Percentiles rank a stretch among this genome's conserved stretches.
Evolutionary conservation across 2,888 invertebrate species (phyloP).

Genomic region (Orchesellides sinensis): DNA sequence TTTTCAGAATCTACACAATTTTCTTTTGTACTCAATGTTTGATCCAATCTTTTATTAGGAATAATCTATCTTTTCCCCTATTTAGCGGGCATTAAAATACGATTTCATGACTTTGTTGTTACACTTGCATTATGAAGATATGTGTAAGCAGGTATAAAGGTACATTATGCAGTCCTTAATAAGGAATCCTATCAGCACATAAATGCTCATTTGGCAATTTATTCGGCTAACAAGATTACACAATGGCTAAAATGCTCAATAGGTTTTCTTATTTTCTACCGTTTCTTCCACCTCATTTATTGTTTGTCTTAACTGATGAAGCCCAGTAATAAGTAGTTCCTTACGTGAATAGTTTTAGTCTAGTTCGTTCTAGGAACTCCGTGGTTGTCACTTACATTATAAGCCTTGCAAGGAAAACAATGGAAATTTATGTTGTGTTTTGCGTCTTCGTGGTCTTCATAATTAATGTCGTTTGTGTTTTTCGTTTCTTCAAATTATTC

Average conservation of each 20-base stretch:
- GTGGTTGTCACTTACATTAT: not conserved
- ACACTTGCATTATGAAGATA: not conserved
- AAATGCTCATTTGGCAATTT: constrained; percentile 58
- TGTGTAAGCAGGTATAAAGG: not conserved
- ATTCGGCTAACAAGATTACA: constrained; percentile 62
- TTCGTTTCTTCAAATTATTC: constrained; percentile 16
- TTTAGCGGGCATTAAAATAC: not conserved
- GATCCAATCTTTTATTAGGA: constrained; percentile 30
- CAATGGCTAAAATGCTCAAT: constrained; percentile 28
- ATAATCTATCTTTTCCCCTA: not conserved
- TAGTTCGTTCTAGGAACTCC: not conserved
- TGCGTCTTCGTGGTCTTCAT: constrained; percentile 46
- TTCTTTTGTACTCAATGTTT: constrained; percentile 2
- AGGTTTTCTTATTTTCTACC: constrained; percentile 20
- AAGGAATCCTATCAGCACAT: constrained; percentile 30
- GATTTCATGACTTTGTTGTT: not conserved
- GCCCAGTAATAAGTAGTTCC: constrained; percentile 41
- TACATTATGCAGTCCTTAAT: constrained; percentile 43
- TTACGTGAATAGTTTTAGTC: not conserved
- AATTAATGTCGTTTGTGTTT: constrained; percentile 58
- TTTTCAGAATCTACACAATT: constrained; percentile 19
- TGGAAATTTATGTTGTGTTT: constrained; percentile 31
- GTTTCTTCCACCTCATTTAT: constrained; percentile 50
- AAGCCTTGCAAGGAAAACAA: constrained; percentile 5
- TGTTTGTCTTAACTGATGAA: constrained; percentile 66